Evolutionary conservation across 2,797 vertebrate genomes (phyloP).

Genomic region (Discoglossus pictus): DNA sequence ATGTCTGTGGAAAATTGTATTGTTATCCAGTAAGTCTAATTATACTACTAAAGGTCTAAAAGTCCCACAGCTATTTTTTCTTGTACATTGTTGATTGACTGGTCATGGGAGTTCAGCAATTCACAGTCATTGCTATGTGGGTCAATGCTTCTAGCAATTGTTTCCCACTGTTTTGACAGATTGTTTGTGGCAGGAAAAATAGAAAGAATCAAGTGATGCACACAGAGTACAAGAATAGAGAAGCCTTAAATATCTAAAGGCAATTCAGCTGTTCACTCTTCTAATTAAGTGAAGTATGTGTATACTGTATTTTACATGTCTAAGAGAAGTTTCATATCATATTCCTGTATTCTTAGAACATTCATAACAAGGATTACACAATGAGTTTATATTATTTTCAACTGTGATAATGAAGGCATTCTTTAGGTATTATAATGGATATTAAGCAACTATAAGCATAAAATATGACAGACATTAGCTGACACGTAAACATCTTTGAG

Average conservation of each 20-base stretch:
- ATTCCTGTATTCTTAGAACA: background rate
- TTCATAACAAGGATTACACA: background rate
- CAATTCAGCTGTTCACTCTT: slow-evolving; percentile 42
- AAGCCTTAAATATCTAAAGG: slow-evolving; percentile 40
- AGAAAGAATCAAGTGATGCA: slow-evolving; percentile 49
- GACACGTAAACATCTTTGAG: too few relatives aligned
- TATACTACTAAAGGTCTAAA: too few relatives aligned
- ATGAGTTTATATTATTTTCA: too few relatives aligned
- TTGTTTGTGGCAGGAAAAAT: slow-evolving; percentile 50
- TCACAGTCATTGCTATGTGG: slow-evolving; percentile 47
- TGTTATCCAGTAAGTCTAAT: too few relatives aligned
- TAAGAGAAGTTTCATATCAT: too few relatives aligned
- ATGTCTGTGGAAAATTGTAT: too few relatives aligned
- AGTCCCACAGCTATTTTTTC: too few relatives aligned
- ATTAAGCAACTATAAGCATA: too few relatives aligned
- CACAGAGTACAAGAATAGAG: slow-evolving; percentile 43
- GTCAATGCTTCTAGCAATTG: slow-evolving; percentile 48
- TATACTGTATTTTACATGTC: background rate
- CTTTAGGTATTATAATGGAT: too few relatives aligned
- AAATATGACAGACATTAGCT: too few relatives aligned
- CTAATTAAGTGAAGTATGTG: slow-evolving; percentile 9
- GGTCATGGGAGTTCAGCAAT: slow-evolving; percentile 45
- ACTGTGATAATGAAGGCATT: too few relatives aligned
- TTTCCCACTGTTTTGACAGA: slow-evolving; percentile 52
- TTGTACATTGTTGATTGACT: slow-evolving; percentile 44